Conservation (phyloP, 2,888 invertebrate genomes). For the Archips xylosteana region DNA sequence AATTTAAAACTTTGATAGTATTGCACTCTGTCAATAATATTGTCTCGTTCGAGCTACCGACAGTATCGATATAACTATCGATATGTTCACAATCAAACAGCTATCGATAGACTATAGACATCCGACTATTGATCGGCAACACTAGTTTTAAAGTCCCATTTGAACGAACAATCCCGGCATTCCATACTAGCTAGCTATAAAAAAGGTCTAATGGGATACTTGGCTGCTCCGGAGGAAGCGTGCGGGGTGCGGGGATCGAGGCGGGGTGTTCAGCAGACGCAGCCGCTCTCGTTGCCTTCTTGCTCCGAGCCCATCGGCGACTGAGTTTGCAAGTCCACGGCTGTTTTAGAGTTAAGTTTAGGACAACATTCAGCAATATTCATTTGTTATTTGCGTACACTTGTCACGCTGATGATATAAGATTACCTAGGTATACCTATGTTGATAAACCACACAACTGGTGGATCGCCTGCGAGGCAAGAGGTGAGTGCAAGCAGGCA, state of each 20-base stretch:
- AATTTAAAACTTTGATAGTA: too few species aligned
- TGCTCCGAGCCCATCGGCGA: slow-evolving; percentile 92
- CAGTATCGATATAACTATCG: too few species aligned
- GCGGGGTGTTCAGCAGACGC: slow-evolving; percentile 89
- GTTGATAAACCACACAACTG: too few species aligned
- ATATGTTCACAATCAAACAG: too few species aligned
- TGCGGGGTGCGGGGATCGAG: slow-evolving; percentile 39
- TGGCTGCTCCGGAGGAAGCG: slow-evolving; percentile 43
- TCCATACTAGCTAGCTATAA: slow-evolving; percentile 18
- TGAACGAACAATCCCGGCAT: not conserved
- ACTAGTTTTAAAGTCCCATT: not conserved
- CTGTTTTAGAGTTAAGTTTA: slow-evolving; percentile 79
- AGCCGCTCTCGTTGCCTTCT: slow-evolving; percentile 92
- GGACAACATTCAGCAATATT: not conserved
- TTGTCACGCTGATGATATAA: not conserved
- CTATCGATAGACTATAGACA: too few species aligned
- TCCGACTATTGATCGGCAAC: too few species aligned
- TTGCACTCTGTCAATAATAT: too few species aligned
- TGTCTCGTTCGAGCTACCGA: too few species aligned
- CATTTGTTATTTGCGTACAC: not conserved
- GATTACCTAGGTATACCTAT: too few species aligned
- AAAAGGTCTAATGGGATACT: slow-evolving; percentile 13
- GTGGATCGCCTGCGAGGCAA: too few species aligned
- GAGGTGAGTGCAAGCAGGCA: too few species aligned
- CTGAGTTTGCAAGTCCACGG: slow-evolving; percentile 94